phyloP scores from a whole-genome alignment of 2,888 invertebrate genomes.

The Drosophila testacea region DNA sequence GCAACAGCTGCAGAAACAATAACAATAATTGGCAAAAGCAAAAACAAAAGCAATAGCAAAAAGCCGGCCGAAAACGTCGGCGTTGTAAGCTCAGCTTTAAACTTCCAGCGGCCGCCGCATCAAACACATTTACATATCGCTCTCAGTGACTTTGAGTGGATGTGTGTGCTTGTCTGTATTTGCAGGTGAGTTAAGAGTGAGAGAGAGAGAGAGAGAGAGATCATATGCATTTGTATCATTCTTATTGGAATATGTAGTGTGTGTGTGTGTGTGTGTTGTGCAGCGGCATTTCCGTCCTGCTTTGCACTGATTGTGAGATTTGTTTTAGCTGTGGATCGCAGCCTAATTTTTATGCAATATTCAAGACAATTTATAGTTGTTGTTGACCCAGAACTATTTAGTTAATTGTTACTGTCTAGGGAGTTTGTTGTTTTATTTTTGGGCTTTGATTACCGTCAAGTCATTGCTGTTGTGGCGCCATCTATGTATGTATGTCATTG shows the following conservation, averaged over 20 bases:
- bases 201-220: neutral
- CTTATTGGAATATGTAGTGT: too few relatives aligned
- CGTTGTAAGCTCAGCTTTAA: constrained; percentile 39
- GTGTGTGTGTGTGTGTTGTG: constrained; percentile 1
- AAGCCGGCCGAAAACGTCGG: constrained; percentile 41
- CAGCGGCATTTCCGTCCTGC: constrained; percentile 17
- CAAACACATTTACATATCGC: constrained; percentile 16
- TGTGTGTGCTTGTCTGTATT: constrained; percentile 23
- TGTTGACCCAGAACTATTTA: constrained; percentile 12
- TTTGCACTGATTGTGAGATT: neutral
- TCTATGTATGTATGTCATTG: constrained; percentile 14
- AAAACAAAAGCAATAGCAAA: constrained; percentile 8
- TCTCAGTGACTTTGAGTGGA: constrained; percentile 18
- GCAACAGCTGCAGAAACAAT: constrained; percentile 49
- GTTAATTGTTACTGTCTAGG: neutral
- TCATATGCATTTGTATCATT: neutral
- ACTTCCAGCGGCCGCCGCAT: constrained; percentile 5
- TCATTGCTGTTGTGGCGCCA: constrained; percentile 16
- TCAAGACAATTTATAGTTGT: neutral
- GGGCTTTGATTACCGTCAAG: constrained; percentile 1
- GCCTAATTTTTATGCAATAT: neutral
- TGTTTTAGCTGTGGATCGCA: neutral
- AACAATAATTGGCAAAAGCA: neutral
- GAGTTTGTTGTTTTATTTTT: neutral
- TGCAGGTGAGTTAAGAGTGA: constrained; percentile 45